Conservation (phyloP, 2,797 vertebrate genomes). For the Mionectes olivaceus region DNA sequence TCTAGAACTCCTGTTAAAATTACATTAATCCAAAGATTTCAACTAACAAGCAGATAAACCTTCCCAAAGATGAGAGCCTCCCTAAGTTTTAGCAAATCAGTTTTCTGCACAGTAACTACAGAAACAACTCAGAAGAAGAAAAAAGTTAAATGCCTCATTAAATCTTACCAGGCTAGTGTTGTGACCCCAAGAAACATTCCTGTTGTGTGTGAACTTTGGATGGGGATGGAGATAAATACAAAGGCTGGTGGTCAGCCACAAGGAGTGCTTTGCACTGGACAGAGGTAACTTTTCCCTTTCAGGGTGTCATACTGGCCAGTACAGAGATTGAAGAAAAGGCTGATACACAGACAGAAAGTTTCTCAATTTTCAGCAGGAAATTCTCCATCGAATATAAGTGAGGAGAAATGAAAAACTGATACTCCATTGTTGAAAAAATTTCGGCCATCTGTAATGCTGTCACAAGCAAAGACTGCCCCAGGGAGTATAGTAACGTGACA, state of each 20-base stretch:
- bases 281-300: background rate
- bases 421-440: background rate
- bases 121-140: slow-evolving; percentile 1
- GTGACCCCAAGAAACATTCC: background rate
- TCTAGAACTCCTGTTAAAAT: background rate
- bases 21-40: background rate
- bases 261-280: background rate
- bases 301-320: no score
- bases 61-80: background rate
- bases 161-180: background rate
- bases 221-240: background rate
- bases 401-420: background rate
- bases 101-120: background rate
- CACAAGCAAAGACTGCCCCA: background rate
- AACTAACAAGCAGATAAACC: background rate
- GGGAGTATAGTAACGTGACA: background rate
- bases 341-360: background rate
- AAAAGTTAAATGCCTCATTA: background rate
- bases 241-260: background rate
- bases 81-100: background rate
- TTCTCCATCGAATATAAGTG: background rate
- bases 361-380: background rate
- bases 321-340: background rate
- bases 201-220: background rate
- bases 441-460: background rate